Evolutionary conservation across 2,797 vertebrate genomes (phyloP), one percentile per base, ranked within the genome.

Genomic region (Karalla daura): DNA sequence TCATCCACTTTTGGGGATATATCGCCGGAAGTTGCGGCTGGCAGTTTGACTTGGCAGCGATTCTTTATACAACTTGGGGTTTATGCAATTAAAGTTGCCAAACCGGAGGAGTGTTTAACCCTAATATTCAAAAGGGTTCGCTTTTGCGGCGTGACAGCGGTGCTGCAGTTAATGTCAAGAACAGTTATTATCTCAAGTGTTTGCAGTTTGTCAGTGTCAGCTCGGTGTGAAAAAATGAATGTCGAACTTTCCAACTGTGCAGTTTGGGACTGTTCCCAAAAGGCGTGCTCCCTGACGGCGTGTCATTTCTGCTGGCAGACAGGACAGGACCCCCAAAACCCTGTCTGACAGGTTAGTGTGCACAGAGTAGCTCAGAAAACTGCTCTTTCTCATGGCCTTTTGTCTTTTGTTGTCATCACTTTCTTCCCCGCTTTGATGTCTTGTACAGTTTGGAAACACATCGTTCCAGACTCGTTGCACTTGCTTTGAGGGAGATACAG

Each of bases 261-360:
- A 63, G 76, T 70, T 74, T 74, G 63, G 71, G 70, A 61, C 33
- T 28, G 46, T 9, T 86, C 84, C 85, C 85, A 37, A 37, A 63
- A 75, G 84, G 53, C 25, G 2, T 28, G 43, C 58, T 76, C 79
- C 73, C 63, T 45, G 35, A 55, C 68, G 70, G 49, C 41, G 12
- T 80, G 81, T 87, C 87, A 89, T 32, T 70, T 82, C 67, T 61
- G 59, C 63, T 83, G 82, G 65, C 86, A 88, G 81, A 64, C 74
- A 78, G 81, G 86, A 70, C 77, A 71, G 52, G 81, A 83, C 76
- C 85, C 65, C 77, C 63, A 69, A 79, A 86, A 81, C 70, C 40
- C 79, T 69, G 68, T 60, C 61, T 91, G 89, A 87, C 88, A 89
- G 88, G 83, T 89, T 83, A 72, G 76, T 76, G 67, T 70, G 79